phyloP scores from a whole-genome alignment of 2,113 vertebrate species.

The Brachyhypopomus gauderio region DNA sequence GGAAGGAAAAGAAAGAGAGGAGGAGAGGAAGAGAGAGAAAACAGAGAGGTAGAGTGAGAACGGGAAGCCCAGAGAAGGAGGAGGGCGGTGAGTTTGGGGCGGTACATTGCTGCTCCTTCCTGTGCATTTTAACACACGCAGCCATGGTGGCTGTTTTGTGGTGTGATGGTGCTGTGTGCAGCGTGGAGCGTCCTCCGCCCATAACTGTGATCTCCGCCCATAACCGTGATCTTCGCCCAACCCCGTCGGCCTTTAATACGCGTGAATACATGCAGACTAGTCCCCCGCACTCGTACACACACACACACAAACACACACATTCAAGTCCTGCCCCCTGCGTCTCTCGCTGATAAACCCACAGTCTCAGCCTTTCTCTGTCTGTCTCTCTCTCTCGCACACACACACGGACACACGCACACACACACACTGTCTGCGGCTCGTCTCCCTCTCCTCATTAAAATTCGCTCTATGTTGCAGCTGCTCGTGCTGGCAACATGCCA shows the following conservation, averaged over 20 bases:
- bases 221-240: background rate
- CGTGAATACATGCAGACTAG: background rate
- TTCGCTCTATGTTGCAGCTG: slow-evolving; percentile 48
- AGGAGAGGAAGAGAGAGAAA: background rate
- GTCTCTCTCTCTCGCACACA: background rate
- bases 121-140: slow-evolving; percentile 38
- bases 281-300: slow-evolving; percentile 13
- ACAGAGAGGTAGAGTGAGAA: background rate
- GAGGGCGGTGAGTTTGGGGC: background rate
- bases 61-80: background rate
- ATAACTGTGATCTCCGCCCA: background rate
- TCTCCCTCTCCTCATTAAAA: slow-evolving; percentile 57
- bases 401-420: slow-evolving; percentile 17
- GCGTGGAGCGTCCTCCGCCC: background rate
- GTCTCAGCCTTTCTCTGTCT: background rate
- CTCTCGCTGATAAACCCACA: slow-evolving; percentile 1
- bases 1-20: background rate
- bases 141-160: background rate
- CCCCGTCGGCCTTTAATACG: background rate
- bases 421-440: slow-evolving; percentile 32
- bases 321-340: background rate
- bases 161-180: slow-evolving; percentile 12
- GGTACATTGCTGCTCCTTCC: background rate
- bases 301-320: slow-evolving; percentile 7
- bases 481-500: slow-evolving; percentile 51